phyloP scores from a whole-genome alignment of 2,888 invertebrate genomes.

The Lymantria dispar region DNA sequence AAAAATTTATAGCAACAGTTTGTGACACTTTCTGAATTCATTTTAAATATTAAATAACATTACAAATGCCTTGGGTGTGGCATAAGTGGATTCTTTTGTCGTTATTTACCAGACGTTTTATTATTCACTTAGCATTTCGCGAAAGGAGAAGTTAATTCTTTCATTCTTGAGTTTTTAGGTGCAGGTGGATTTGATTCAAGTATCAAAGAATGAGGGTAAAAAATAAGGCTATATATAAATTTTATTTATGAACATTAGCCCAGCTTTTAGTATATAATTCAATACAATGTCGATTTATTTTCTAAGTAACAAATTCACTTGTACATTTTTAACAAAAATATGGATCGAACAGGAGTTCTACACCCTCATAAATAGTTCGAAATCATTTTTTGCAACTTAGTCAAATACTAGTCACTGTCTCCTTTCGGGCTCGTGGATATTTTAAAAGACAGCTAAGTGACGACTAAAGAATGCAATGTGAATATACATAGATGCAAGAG shows the following conservation, averaged over 20 bases:
- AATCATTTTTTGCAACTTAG: no score
- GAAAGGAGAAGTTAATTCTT: background rate
- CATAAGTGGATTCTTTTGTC: slow-evolving; percentile 11
- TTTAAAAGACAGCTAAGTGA: no score
- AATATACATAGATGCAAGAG: no score
- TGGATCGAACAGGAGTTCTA: no score
- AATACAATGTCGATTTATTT: no score
- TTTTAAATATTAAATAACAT: slow-evolving; percentile 23
- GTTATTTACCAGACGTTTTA: slow-evolving; percentile 1
- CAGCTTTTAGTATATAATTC: no score
- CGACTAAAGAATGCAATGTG: no score
- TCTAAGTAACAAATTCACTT: no score
- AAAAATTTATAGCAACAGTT: slow-evolving; percentile 24
- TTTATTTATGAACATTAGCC: background rate
- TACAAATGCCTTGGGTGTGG: slow-evolving; percentile 9
- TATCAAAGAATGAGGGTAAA: background rate
- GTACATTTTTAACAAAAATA: no score
- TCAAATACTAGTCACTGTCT: no score
- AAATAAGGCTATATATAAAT: background rate
- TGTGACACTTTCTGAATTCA: slow-evolving; percentile 17
- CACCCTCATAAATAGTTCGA: no score
- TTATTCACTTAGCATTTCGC: slow-evolving; percentile 2
- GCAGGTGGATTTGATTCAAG: background rate
- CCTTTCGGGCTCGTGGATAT: no score
- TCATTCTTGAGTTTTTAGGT: background rate